Base-by-base conservation (phyloP, 2,888 invertebrate species). In the Metallyticus violacea region DNA sequence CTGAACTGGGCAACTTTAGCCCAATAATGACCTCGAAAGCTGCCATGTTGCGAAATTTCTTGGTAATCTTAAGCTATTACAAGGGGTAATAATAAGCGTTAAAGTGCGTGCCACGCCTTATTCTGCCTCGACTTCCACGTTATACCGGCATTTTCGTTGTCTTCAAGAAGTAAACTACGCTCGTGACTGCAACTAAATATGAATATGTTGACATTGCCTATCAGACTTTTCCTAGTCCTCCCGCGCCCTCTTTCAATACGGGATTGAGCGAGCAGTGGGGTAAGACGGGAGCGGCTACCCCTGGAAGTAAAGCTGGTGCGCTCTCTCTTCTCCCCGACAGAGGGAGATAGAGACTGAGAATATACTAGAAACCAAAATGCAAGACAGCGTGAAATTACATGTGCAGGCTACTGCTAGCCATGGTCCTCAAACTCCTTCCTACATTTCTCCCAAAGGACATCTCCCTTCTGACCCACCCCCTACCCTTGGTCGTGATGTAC, bases 381-480 rank as follows among this genome's bases (percentile, higher is more conserved):
- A 93, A 92, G 92, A 92, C 92, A 93, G 93, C 93, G 93, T 93
- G 93, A 93, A 93, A 93, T 93, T 93, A 93, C 93, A 87, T 87
- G 87, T 85, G 87, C 87, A 85, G 87, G 87, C 87, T 81, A 62
- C 62, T 30, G 26, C 28, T 83, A 28, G 83, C 77, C 83, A 83
- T 62, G 83, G 83, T 77, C 83, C 83, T 83, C 28, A 76, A 76
- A n/a, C 83, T 29, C 76, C 40, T 30, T 62, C 40, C 77, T 78
- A 81, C 7, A 30, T 76, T 40, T 84, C 86, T 86, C 86, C 86
- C 86, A 78, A 83, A 78, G 86, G 86, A 81, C 83, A 91, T 91
- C 91, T 91, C 89, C 89, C 86, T 89, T 89, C 89, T 89, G 87
- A 88, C 88, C 85, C 87, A 88, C 86, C 87, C 89, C 87, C 77